Percentiles rank a stretch among this genome's conserved stretches.
These are phyloP conservation scores for Clinocottus analis DNA, from an alignment of 2,113 vertebrate species.

Conservation along the genomic window DNA sequence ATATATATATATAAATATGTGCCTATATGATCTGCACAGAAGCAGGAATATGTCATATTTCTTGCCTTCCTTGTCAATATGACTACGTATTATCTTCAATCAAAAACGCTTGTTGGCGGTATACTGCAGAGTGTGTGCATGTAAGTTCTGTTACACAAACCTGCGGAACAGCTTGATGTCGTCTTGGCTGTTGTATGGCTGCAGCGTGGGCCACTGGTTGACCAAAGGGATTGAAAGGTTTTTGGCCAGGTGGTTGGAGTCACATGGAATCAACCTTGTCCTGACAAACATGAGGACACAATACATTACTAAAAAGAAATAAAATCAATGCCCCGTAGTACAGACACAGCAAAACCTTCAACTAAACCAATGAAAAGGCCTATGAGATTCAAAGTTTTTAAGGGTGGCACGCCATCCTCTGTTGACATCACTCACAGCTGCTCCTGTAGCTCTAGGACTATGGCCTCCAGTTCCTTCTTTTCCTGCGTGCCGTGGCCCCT, in stretches of 20 bases:
- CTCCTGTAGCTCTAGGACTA: constrained; percentile 96
- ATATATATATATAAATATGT: too few relatives aligned
- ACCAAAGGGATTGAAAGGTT: constrained; percentile 89
- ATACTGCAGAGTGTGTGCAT: not conserved
- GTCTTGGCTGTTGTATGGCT: constrained; percentile 85
- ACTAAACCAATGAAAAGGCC: not conserved
- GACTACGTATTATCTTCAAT: not conserved
- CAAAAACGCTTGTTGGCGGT: not conserved
- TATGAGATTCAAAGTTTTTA: not conserved
- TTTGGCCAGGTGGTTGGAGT: constrained; percentile 90
- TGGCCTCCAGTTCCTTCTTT: constrained; percentile 92
- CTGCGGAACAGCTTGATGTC: constrained; percentile 90
- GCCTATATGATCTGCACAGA: not conserved
- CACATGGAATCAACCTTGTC: constrained; percentile 93
- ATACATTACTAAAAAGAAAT: not conserved
- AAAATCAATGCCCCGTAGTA: not conserved
- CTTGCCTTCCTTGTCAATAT: not conserved
- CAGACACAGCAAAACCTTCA: not conserved
- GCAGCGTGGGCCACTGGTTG: constrained; percentile 92
- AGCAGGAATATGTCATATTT: not conserved
- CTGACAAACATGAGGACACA: constrained; percentile 84
- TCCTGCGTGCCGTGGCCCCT: constrained; percentile 90
- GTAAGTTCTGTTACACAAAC: constrained; percentile 63
- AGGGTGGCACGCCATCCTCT: not conserved
- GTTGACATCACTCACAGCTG: constrained; percentile 87